Percentiles rank a stretch among this genome's conserved stretches.
Conservation (phyloP, 1,140 invertebrate genomes). For the Cardiocondyla obscurior region DNA sequence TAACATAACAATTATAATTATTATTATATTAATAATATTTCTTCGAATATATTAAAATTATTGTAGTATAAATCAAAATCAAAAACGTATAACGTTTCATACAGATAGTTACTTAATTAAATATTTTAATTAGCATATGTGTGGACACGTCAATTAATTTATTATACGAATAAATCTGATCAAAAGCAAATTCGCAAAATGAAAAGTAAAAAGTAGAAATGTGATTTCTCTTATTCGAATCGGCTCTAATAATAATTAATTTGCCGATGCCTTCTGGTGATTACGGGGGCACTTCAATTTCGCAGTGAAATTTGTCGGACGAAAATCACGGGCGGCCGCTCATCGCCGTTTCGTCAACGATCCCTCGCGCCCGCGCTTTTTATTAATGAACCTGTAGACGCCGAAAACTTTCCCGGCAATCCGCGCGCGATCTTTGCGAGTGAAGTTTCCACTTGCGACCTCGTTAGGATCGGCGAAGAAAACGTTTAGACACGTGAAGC, state of each 20-base stretch:
- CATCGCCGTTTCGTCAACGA: conserved; percentile 38
- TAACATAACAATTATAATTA: not conserved
- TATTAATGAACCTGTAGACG: conserved; percentile 43
- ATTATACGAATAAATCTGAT: conserved; percentile 9
- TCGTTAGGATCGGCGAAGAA: conserved; percentile 25
- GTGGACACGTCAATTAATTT: not conserved
- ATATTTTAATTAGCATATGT: conserved; percentile 21
- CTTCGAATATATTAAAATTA: not conserved
- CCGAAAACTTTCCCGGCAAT: conserved; percentile 24
- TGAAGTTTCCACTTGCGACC: conserved; percentile 51
- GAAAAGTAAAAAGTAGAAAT: not conserved
- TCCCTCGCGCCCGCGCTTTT: conserved; percentile 16
- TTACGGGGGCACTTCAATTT: not conserved
- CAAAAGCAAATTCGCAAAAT: not conserved
- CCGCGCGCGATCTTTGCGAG: not conserved
- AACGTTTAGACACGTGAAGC: conserved; percentile 56
- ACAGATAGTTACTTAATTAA: not conserved
- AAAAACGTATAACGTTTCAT: not conserved
- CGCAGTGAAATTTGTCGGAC: conserved; percentile 9
- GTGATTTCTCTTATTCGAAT: not conserved
- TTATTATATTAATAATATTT: not conserved
- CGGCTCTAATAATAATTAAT: conserved; percentile 33
- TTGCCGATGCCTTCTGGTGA: not conserved
- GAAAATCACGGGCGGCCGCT: conserved; percentile 7
- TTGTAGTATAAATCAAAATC: not conserved